phyloP scores from a whole-genome alignment of 2,113 vertebrate species.

The Columba janthina region DNA sequence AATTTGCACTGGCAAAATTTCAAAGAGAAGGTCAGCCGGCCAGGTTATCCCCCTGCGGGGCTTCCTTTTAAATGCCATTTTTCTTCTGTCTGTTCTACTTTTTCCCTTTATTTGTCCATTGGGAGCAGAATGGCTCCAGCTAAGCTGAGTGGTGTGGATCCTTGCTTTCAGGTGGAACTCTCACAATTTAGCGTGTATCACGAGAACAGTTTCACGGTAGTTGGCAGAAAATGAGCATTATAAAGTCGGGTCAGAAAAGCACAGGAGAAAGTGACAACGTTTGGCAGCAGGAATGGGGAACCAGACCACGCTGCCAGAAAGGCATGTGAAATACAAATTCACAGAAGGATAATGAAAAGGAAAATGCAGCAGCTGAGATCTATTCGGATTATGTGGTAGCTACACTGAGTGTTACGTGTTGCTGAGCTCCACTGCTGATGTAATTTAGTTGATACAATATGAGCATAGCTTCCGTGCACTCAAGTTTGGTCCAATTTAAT shows the following conservation, averaged over 20 bases:
- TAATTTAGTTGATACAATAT: not conserved
- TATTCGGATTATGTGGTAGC: not conserved
- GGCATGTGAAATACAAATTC: not conserved
- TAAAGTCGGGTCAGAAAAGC: not conserved
- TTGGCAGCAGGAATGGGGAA: not conserved
- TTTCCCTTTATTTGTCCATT: not conserved
- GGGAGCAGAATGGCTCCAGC: not conserved
- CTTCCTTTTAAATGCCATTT: slow-evolving; percentile 32
- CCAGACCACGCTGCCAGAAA: not conserved
- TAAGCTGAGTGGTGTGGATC: not conserved
- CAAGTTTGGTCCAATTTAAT: not conserved
- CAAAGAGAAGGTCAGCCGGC: slow-evolving; percentile 50
- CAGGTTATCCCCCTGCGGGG: slow-evolving; percentile 4
- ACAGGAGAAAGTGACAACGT: not conserved
- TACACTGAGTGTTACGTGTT: not conserved
- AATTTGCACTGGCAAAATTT: slow-evolving; percentile 59
- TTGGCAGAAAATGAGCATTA: not conserved
- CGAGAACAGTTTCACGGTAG: not conserved
- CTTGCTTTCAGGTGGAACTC: not conserved
- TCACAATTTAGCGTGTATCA: not conserved
- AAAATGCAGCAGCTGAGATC: not conserved
- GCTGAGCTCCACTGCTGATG: not conserved
- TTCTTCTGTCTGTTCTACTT: not conserved
- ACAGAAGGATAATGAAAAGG: not conserved
- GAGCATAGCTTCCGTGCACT: not conserved